phyloP scores from a whole-genome alignment of 2,113 vertebrate species.

The Otolemur garnettii region DNA sequence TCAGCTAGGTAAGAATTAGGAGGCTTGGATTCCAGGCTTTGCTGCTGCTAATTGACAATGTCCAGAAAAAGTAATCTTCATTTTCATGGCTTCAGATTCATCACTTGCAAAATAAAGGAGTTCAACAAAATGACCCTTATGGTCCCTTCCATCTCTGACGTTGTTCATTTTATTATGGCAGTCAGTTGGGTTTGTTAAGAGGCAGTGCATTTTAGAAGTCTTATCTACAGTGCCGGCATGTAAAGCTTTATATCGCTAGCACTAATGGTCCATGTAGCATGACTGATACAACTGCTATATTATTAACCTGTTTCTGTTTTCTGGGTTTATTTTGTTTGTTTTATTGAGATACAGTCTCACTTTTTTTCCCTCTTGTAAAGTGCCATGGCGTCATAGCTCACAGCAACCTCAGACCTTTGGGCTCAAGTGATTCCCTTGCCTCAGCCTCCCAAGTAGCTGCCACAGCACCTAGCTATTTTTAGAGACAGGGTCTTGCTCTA shows the following conservation, averaged over 20 bases:
- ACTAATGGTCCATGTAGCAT: background rate
- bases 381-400: no score
- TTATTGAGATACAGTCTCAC: no score
- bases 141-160: background rate
- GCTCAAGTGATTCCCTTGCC: no score
- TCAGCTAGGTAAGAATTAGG: background rate
- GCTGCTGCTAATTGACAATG: background rate
- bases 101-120: background rate
- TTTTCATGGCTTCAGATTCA: conserved; percentile 33
- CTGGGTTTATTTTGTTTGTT: no score
- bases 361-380: no score
- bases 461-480: no score
- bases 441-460: no score
- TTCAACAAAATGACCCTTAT: background rate
- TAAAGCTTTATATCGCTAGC: background rate
- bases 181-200: background rate
- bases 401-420: no score
- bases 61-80: conserved; percentile 1
- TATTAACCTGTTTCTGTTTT: background rate
- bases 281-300: background rate
- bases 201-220: background rate
- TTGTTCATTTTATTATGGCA: background rate
- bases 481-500: no score
- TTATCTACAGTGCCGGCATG: background rate
- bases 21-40: background rate